Evolutionary conservation across 2,113 vertebrate species (phyloP), one percentile per base, ranked within the genome.

Genomic region (Perca fluviatilis): DNA sequence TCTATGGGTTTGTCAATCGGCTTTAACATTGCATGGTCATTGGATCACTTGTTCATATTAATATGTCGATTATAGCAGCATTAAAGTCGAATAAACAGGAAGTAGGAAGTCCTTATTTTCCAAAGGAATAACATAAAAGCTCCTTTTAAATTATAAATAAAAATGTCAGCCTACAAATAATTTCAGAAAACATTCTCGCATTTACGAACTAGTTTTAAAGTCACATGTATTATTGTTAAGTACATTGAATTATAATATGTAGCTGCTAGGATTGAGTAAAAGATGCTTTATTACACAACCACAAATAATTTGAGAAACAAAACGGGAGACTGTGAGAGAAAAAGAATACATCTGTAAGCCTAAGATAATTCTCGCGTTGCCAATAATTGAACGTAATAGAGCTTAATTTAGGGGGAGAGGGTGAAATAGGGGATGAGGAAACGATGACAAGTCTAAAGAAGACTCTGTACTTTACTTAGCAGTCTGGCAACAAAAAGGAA

Each of bases 391-490:
- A 43, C 18, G 0, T 5, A 36, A 5, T 1, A 27, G 51, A 60
- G 51, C 15, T 27, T 9, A 51, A 43, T 50, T 43, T 43, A 21
- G 11, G 18, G 19, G 30, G 5, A 36, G 18, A 63, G 40, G 40
- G 40, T 11, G 40, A 67, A 47, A 68, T 74, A 79, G 83, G 83
- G 71, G 78, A 33, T 33, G 30, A 53, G 33, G 33, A 33, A 33
- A 33, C 6, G 33, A 33, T 33, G 33, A 33, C 33, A 33, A 33
- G 33, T 33, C 6, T 6, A 33, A 33, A 33, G 33, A 33, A 33
- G 33, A 33, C 67, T 84, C 67, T 84, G 79, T 74, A 78, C 82
- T 84, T 77, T 74, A 79, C 87, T 89, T 87, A 79, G 78, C 74
- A 77, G 46, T 67, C 80, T 86, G 80, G 79, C 89, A 86, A 80